Evolutionary conservation across 2,888 invertebrate species (phyloP), one percentile per base, ranked within the genome.

Genomic region (Tetranychus truncatus): DNA sequence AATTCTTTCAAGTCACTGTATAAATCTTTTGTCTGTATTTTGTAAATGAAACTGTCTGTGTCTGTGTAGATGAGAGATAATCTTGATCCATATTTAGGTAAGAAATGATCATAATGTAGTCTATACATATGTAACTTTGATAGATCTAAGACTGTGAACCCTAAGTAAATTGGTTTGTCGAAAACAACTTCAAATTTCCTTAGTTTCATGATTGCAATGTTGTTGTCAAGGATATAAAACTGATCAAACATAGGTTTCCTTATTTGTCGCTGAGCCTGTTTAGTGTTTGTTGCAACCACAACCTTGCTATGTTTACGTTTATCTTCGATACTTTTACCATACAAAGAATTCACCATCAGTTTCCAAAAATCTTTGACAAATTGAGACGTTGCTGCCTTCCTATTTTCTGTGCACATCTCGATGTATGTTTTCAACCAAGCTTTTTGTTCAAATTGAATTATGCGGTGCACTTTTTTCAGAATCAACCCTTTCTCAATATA

Each of bases 1-100:
- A 76, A 21, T 74, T 45, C 18, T 65, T 72, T 21, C 74, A 80
- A 77, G 75, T 81, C 80, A 75, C 76, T 45, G 75, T 81, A 81
- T 44, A 81, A 18, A 75, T 81, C 80, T 7, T 76, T 74, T 20
- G 80, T 81, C 74, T 76, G 71, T 69, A 81, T 78, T 18, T 80
- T 77, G 75, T 79, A 80, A 11, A 78, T 77, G 6, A 81, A 76
- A 71, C 76, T 77, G 74, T 82, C 81, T 0, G 81, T 83, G 77
- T 82, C 81, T 8, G 79, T 80, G 76, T 80, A 81, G n/a, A 79
- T 75, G 15, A 81, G 72, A 8, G 46, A 65, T 34, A 78, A 76
- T 34, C 78, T 77, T 7, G 76, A 78, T 77, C 80, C 78, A 77
- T 81, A 81, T 66, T 77, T 76, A 8, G 46, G 45, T 73, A 79